A percentile compares a stretch with the other conserved stretches of the same genome.
phyloP scores from a whole-genome alignment of 2,797 vertebrate genomes.

The Petrocephalus schoutedeni region DNA sequence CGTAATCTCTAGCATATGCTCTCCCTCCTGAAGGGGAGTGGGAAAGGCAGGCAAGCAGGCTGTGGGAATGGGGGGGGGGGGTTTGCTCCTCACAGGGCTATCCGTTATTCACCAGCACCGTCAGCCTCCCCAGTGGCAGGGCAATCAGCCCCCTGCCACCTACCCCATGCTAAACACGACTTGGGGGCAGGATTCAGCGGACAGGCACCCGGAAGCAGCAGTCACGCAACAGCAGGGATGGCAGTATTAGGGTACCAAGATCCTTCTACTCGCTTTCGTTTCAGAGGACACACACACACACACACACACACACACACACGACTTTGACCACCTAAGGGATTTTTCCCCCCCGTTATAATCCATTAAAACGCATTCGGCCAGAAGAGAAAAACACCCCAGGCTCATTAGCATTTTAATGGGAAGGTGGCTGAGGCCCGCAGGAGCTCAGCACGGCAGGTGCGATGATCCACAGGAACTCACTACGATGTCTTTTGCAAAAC shows the following conservation, averaged over 20 bases:
- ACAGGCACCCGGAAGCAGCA: neutral
- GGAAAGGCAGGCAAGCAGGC: neutral
- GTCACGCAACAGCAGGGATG: neutral
- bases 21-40: constrained; percentile 3
- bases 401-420: constrained; percentile 15
- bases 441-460: neutral
- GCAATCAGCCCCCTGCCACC: constrained; percentile 11
- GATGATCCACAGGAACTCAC: neutral
- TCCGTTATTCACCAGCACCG: constrained; percentile 2
- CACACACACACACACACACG: neutral
- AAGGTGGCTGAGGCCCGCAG: neutral
- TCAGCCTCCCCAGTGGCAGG: neutral
- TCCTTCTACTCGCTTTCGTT: neutral
- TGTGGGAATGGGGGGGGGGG: neutral
- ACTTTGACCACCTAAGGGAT: neutral
- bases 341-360: neutral
- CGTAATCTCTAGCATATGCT: constrained; percentile 17
- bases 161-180: neutral
- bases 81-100: neutral
- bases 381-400: neutral
- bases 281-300: neutral
- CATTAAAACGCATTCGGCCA: constrained; percentile 8
- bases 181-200: neutral
- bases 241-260: neutral
- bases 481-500: neutral